Conservation (phyloP, 1,140 invertebrate genomes). For the Hypothenemus hampei region DNA sequence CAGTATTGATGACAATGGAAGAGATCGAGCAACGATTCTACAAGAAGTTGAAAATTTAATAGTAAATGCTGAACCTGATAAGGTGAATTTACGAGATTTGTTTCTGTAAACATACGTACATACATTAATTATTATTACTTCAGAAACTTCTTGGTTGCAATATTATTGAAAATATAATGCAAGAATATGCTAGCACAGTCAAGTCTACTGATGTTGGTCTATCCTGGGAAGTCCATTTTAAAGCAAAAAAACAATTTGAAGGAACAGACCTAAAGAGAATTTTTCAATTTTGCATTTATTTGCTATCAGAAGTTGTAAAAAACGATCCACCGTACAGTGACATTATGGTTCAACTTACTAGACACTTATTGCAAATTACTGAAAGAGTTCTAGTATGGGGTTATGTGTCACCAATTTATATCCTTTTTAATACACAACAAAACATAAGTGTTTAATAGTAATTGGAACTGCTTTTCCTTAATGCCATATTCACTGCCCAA, state of each 20-base stretch:
- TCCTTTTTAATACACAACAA: constrained; percentile 53
- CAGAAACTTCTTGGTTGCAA: constrained; percentile 73
- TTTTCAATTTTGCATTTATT: constrained; percentile 51
- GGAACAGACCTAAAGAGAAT: constrained; percentile 71
- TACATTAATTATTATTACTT: constrained; percentile 19
- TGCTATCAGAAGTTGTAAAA: constrained; percentile 42
- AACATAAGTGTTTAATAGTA: too few species aligned
- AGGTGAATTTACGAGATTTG: constrained; percentile 40
- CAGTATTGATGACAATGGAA: constrained; percentile 66
- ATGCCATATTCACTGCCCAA: constrained; percentile 55
- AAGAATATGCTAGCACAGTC: constrained; percentile 82
- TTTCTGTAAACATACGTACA: background rate
- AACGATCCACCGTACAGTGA: constrained; percentile 38
- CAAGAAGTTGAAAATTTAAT: constrained; percentile 70
- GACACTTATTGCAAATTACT: constrained; percentile 39
- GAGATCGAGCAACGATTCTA: constrained; percentile 63
- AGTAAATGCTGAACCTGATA: constrained; percentile 56
- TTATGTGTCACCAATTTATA: constrained; percentile 48
- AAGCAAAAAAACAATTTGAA: constrained; percentile 81
- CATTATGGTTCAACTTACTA: constrained; percentile 34
- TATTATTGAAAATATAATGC: constrained; percentile 73
- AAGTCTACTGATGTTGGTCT: constrained; percentile 81
- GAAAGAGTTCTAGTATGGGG: constrained; percentile 42
- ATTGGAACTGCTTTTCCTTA: constrained; percentile 50
- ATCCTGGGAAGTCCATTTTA: constrained; percentile 80